Percentiles rank a stretch among this genome's conserved stretches.
Conservation (phyloP, 1,140 invertebrate genomes). For the Drosophila jambulina region DNA sequence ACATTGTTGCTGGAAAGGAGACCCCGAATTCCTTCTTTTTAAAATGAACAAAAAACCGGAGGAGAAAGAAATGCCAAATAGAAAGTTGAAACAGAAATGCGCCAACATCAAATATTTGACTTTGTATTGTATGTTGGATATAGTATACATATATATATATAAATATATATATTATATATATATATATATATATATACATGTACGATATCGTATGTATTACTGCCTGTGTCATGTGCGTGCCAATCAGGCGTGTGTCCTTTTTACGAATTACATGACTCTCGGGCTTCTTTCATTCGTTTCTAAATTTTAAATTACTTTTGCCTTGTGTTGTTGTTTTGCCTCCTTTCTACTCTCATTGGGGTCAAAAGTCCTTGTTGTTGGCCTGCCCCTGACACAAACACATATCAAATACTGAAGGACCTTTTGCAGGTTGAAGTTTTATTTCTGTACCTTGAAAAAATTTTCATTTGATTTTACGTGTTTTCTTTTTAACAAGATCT, state of each 20-base stretch:
- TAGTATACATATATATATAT: background rate
- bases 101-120: conserved; percentile 79
- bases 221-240: conserved; percentile 63
- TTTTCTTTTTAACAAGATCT: background rate
- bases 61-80: conserved; percentile 15
- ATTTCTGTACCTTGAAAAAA: conserved; percentile 41
- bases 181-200: background rate
- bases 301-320: conserved; percentile 79
- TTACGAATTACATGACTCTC: conserved; percentile 22
- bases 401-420: conserved; percentile 26
- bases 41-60: conserved; percentile 44
- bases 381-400: conserved; percentile 37
- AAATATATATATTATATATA: conserved; percentile 1
- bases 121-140: conserved; percentile 58
- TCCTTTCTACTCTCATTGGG: conserved; percentile 2
- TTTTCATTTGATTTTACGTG: conserved; percentile 56
- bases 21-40: conserved; percentile 36
- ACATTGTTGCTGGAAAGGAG: conserved; percentile 60
- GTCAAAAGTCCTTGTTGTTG: conserved; percentile 15
- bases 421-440: conserved; percentile 43
- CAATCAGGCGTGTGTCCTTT: conserved; percentile 79
- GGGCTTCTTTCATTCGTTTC: conserved; percentile 54
- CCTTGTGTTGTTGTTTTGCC: conserved; percentile 30
- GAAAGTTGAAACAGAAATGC: conserved; percentile 77
- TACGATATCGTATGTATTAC: conserved; percentile 10